A percentile compares a stretch with the other conserved stretches of the same genome.
Conservation (phyloP, 2,797 vertebrate genomes). For the Gorsachius magnificus region DNA sequence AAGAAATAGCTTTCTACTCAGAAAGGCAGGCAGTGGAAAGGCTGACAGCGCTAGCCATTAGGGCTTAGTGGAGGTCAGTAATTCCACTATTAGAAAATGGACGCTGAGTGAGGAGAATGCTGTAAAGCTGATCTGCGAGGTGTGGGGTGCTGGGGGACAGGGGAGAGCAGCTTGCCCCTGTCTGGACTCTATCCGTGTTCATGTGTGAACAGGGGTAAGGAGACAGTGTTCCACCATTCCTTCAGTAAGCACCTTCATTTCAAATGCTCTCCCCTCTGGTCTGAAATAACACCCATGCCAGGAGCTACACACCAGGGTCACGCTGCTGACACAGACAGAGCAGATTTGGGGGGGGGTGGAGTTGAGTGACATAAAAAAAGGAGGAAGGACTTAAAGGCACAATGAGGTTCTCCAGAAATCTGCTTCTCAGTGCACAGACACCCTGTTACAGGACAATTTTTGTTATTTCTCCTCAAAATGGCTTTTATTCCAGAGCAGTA, state of each 20-base stretch:
- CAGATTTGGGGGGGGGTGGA: background rate
- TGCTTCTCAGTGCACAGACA: background rate
- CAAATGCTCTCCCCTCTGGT: background rate
- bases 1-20: slow-evolving; percentile 41
- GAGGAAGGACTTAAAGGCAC: background rate
- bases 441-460: background rate
- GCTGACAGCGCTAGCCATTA: slow-evolving; percentile 24
- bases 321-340: background rate
- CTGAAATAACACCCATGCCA: background rate
- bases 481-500: background rate
- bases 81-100: slow-evolving; percentile 20
- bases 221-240: background rate
- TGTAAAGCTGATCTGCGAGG: background rate
- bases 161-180: background rate
- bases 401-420: background rate
- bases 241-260: background rate
- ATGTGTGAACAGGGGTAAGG: background rate
- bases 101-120: background rate
- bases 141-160: background rate
- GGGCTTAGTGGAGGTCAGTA: background rate
- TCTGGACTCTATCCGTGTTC: background rate
- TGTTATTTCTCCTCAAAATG: background rate
- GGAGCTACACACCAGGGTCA: background rate
- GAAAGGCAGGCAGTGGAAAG: background rate
- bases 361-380: background rate